These are phyloP conservation scores for Ectobius pallidus DNA, from an alignment of 2,888 invertebrate genomes.

Conservation along the genomic window DNA sequence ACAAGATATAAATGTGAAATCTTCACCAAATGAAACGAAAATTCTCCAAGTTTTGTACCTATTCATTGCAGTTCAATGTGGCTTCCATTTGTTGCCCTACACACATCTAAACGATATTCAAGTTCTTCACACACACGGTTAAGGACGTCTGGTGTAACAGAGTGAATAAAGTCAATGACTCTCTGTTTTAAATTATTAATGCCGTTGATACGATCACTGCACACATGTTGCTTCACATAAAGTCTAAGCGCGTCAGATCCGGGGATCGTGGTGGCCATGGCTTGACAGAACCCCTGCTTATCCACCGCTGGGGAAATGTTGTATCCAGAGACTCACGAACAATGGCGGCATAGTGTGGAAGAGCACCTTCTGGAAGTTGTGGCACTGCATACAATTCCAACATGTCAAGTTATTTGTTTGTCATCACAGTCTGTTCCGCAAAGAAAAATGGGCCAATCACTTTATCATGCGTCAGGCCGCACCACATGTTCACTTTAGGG, in stretches of 20 bases:
- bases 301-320: background rate
- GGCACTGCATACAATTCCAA: slow-evolving; percentile 13
- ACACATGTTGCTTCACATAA: background rate
- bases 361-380: slow-evolving; percentile 5
- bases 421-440: background rate
- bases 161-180: background rate
- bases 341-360: background rate
- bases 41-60: background rate
- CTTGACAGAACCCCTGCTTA: background rate
- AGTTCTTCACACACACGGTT: background rate
- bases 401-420: background rate
- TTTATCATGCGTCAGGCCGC: background rate
- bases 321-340: slow-evolving; percentile 1
- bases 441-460: background rate
- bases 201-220: background rate
- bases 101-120: background rate
- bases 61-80: slow-evolving; percentile 6
- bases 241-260: background rate
- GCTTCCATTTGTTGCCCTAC: slow-evolving; percentile 8
- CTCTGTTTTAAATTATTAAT: background rate
- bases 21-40: background rate
- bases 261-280: background rate
- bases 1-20: background rate
- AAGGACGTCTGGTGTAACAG: background rate
- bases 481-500: slow-evolving; percentile 4